These are phyloP conservation scores for Aurelia sp. DNA, from an alignment of 30 jellyfish, hydroid and myxozoan genomes.

Conservation along the genomic window DNA sequence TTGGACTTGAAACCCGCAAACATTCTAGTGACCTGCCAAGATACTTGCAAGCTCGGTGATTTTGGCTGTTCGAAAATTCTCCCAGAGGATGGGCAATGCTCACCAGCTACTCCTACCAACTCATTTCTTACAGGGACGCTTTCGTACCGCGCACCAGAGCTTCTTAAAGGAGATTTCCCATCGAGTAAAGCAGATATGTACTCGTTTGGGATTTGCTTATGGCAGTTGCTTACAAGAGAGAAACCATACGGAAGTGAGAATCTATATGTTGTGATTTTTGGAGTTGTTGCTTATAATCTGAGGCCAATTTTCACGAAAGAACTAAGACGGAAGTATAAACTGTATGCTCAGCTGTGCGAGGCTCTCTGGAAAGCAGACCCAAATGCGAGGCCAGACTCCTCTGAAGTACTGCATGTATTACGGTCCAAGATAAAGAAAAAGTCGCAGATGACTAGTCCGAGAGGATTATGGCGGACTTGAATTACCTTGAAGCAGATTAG, in stretches of 20 bases:
- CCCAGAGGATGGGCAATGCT: conserved; percentile 89
- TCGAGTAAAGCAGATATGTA: conserved; percentile 97
- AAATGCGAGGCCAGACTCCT: conserved; percentile 83
- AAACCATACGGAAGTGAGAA: conserved; percentile 97
- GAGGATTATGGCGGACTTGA: conserved; percentile 56
- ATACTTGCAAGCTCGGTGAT: conserved; percentile 97
- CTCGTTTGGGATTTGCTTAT: conserved; percentile 94
- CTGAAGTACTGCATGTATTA: conserved; percentile 70
- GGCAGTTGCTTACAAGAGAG: conserved; percentile 98
- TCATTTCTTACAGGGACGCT: conserved; percentile 96
- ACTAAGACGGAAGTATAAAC: conserved; percentile 64
- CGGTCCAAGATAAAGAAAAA: conserved; percentile 40
- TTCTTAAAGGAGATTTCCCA: conserved; percentile 94
- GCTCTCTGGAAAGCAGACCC: conserved; percentile 97
- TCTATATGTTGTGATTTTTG: conserved; percentile 95
- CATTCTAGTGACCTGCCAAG: conserved; percentile 85
- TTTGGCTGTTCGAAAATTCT: conserved; percentile 96
- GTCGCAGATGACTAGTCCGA: conserved; percentile 27
- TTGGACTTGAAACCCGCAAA: conserved; percentile 98
- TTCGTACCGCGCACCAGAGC: conserved; percentile 98
- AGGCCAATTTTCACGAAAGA: conserved; percentile 84
- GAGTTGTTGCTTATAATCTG: conserved; percentile 95
- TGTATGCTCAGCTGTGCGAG: conserved; percentile 81
- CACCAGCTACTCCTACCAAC: conserved; percentile 99
- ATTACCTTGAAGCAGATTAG: not conserved